Percentiles rank a stretch among this genome's conserved stretches.
phyloP scores from a whole-genome alignment of 2,888 invertebrate genomes.

The Pilophorus perplexus region DNA sequence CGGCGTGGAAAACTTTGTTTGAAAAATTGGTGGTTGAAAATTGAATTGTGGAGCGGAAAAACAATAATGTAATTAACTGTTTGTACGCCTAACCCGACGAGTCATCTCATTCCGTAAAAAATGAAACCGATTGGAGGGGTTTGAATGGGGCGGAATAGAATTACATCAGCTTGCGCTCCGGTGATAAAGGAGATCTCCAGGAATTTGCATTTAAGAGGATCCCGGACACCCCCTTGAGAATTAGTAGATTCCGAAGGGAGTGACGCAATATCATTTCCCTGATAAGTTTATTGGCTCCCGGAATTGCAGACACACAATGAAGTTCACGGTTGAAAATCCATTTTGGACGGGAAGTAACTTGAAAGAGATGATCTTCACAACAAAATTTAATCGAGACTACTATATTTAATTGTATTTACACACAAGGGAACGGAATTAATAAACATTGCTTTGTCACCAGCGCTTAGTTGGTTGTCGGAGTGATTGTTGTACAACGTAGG shows the following conservation, averaged over 20 bases:
- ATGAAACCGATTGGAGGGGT: not conserved
- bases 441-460: no score
- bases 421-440: no score
- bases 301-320: no score
- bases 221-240: conserved; percentile 18
- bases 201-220: conserved; percentile 30
- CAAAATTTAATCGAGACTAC: no score
- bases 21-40: not conserved
- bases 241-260: conserved; percentile 14
- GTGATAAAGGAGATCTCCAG: conserved; percentile 24
- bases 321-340: no score
- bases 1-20: conserved; percentile 16
- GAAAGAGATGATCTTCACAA: no score
- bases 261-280: conserved; percentile 21
- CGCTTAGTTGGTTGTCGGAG: no score
- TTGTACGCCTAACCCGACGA: not conserved
- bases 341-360: no score
- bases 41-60: not conserved
- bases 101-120: not conserved
- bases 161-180: conserved; percentile 24
- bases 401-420: no score
- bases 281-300: conserved; percentile 3
- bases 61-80: conserved; percentile 14
- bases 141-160: not conserved
- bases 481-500: no score